Percentiles rank a stretch among this genome's conserved stretches.
Conservation (phyloP, 1,140 invertebrate genomes). For the Diorhabda carinulata region DNA sequence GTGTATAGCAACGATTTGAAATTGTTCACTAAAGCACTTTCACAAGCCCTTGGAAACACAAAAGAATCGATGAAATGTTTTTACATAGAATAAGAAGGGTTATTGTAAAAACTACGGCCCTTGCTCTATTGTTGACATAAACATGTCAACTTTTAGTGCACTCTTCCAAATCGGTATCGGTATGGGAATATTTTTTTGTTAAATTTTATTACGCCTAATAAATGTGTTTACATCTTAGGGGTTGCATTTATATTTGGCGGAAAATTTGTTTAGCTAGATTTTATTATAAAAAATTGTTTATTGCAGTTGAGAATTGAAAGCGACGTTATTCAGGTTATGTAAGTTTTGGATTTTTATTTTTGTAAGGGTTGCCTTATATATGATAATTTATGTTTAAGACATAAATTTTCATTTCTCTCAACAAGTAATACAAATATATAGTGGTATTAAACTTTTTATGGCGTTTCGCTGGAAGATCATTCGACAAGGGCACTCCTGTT, state of each 20-base stretch:
- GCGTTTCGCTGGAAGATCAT: background rate
- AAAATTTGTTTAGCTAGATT: conserved; percentile 28
- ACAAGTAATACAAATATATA: conserved; percentile 8
- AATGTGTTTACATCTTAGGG: conserved; percentile 29
- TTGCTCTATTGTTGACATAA: conserved; percentile 27
- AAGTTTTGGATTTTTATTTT: conserved; percentile 3
- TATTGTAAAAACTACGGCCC: background rate
- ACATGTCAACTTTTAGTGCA: conserved; percentile 30
- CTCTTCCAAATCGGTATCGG: background rate
- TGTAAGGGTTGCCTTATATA: background rate
- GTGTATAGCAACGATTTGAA: too few relatives aligned
- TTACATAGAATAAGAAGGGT: background rate
- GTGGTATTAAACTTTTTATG: conserved; percentile 6
- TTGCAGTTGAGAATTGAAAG: background rate
- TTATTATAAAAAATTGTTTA: background rate
- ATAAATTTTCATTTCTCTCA: conserved; percentile 10
- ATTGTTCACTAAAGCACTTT: too few relatives aligned
- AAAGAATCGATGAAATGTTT: too few relatives aligned
- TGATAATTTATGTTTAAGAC: conserved; percentile 1
- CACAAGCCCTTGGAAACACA: too few relatives aligned
- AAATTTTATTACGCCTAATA: conserved; percentile 30
- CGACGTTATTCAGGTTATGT: background rate
- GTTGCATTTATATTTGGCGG: conserved; percentile 29
- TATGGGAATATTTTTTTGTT: conserved; percentile 27
- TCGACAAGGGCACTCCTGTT: conserved; percentile 1